Evolutionary conservation across 2,797 vertebrate genomes (phyloP).

Genomic region (Pempheris klunzingeri): DNA sequence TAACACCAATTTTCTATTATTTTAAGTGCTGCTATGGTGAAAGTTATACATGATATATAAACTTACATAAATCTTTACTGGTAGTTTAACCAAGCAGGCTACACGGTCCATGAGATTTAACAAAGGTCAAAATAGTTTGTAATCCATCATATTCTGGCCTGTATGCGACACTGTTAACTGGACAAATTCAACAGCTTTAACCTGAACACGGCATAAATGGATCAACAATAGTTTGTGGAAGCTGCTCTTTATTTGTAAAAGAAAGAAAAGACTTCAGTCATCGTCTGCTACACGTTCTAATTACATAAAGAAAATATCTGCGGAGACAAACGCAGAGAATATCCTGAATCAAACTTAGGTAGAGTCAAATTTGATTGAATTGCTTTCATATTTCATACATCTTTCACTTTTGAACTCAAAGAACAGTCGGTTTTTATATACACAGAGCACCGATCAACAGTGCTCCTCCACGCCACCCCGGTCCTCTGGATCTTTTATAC

Average conservation of each 20-base stretch:
- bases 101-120: too few species aligned
- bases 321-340: slow-evolving; percentile 98
- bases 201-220: not conserved
- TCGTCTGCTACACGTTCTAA: slow-evolving; percentile 98
- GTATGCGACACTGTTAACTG: not conserved
- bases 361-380: slow-evolving; percentile 93
- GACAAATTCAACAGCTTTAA: not conserved
- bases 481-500: slow-evolving; percentile 87
- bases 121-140: too few species aligned
- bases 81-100: too few species aligned
- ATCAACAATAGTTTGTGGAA: slow-evolving; percentile 89
- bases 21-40: not conserved
- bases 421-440: slow-evolving; percentile 91
- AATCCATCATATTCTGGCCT: too few species aligned
- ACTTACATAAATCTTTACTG: not conserved
- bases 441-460: slow-evolving; percentile 99
- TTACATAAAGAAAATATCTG: slow-evolving; percentile 98
- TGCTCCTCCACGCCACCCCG: slow-evolving; percentile 83
- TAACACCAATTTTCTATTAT: not conserved
- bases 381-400: slow-evolving; percentile 96
- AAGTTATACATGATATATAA: too few species aligned
- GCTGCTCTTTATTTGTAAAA: slow-evolving; percentile 99
- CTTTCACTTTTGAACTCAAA: slow-evolving; percentile 87
- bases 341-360: slow-evolving; percentile 93
- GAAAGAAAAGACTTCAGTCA: slow-evolving; percentile 90